Evolutionary conservation across 2,113 vertebrate genomes (phyloP).

Genomic region (Erythrolamprus reginae): DNA sequence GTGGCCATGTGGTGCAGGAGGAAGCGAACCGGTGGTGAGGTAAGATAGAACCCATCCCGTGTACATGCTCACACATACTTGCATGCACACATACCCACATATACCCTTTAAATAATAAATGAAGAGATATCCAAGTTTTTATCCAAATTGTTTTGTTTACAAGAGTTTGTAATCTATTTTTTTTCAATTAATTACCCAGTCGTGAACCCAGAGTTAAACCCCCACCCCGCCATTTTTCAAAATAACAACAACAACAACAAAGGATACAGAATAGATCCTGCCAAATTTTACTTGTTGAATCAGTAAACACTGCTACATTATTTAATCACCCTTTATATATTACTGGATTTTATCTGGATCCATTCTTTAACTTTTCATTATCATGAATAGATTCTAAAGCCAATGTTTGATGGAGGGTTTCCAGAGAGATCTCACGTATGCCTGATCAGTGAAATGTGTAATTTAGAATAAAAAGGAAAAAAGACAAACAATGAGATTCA

Average conservation of each 20-base stretch:
- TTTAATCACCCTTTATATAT: background rate
- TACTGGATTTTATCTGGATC: background rate
- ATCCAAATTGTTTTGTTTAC: background rate
- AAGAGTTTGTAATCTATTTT: background rate
- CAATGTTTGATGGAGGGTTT: background rate
- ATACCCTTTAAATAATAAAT: background rate
- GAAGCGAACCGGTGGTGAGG: no score
- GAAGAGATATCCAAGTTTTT: background rate
- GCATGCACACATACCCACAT: background rate
- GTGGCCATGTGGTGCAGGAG: no score
- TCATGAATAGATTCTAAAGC: background rate
- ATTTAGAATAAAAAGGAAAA: background rate
- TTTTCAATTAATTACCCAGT: background rate
- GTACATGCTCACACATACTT: no score
- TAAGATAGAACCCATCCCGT: no score
- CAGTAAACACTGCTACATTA: background rate
- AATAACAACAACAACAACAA: background rate
- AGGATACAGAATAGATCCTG: background rate
- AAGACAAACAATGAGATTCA: background rate
- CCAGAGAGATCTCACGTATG: rapidly evolving
- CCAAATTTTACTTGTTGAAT: background rate
- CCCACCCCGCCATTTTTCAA: background rate
- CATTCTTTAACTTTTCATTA: background rate
- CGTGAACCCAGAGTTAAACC: background rate
- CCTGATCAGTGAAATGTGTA: background rate